phyloP scores from a whole-genome alignment of 2,888 invertebrate species.

The Rhorus exstirpatorius region DNA sequence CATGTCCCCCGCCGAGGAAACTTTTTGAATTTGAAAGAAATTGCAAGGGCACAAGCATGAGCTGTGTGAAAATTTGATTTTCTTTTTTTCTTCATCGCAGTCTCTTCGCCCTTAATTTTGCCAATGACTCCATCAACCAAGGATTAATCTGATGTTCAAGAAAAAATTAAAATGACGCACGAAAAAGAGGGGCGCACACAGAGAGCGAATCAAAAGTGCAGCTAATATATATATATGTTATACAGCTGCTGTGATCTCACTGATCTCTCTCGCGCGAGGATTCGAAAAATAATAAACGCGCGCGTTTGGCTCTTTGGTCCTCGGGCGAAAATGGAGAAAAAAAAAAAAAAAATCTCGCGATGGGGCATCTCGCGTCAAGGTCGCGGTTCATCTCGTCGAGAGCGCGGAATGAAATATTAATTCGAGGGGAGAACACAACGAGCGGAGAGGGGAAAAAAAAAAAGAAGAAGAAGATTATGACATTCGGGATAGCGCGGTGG shows the following conservation, averaged over 20 bases:
- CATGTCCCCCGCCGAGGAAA: too few relatives aligned
- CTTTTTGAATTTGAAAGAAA: too few relatives aligned
- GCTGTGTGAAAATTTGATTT: too few relatives aligned
- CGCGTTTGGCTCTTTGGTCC: constrained; percentile 12
- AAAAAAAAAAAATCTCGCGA: constrained; percentile 39
- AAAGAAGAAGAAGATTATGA: constrained; percentile 61
- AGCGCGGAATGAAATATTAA: constrained; percentile 68
- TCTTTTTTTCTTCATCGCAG: too few relatives aligned
- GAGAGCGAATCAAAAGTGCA: not conserved
- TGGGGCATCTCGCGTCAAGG: constrained; percentile 64
- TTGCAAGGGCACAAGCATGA: too few relatives aligned
- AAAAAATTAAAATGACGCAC: too few relatives aligned
- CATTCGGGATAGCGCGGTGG: constrained; percentile 49
- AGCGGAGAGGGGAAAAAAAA: constrained; percentile 9
- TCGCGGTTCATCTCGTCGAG: constrained; percentile 63
- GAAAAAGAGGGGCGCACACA: not conserved
- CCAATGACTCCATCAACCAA: too few relatives aligned
- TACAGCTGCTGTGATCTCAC: too few relatives aligned
- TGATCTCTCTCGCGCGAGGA: constrained; percentile 10
- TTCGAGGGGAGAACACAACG: constrained; percentile 59
- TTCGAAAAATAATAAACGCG: constrained; percentile 8
- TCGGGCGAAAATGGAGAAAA: constrained; percentile 4
- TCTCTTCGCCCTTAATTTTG: too few relatives aligned
- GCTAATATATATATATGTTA: too few relatives aligned
- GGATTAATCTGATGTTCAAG: too few relatives aligned